Evolutionary conservation across 2,797 vertebrate species (phyloP), one percentile per base, ranked within the genome.

Genomic region (Phaenicophaeus curvirostris): DNA sequence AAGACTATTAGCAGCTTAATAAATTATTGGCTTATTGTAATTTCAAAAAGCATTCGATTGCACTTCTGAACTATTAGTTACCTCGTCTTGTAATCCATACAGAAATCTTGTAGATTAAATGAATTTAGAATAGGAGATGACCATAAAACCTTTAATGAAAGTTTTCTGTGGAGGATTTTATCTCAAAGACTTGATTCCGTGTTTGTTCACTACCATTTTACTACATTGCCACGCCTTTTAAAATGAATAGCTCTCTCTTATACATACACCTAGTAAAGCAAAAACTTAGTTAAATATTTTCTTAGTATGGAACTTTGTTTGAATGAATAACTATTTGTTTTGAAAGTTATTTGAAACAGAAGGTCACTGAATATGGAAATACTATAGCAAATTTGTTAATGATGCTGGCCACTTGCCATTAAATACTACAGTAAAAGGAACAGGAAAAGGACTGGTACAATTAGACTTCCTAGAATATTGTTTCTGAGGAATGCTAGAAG

Each of bases 331-430:
- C 15, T 42, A 8, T 68, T 72, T 92, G 14, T 68, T 92, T 78
- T n/a, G 42, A 84, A 88, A 55, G 46, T 82, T 83, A 86, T 79
- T 90, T 85, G 83, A 92, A 85, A 58, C 58, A 78, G 19, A 31
- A 74, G 11, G 24, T 69, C 51, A 62, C n/a, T 48, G 69, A 90
- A 20, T 33, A 51, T 12, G 11, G 54, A 93, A 89, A 86, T 79
- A 42, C 31, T 58, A 41, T 30, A 72, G 42, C n/a, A 79, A 94
- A 95, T 90, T 55, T 86, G 31, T 48, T 82, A 89, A 87, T 76
- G 51, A 31, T 81, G n/a, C 12, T 90, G 80, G 76, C n/a, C 72
- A 51, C 37, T 35, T 73, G 71, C 71, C 86, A 87, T 69, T 76
- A 84, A 86, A 89, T 39, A 19, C 42, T 88, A 16, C 39, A 89